phyloP scores from a whole-genome alignment of 2,797 vertebrate species.

The Danio kyathit region DNA sequence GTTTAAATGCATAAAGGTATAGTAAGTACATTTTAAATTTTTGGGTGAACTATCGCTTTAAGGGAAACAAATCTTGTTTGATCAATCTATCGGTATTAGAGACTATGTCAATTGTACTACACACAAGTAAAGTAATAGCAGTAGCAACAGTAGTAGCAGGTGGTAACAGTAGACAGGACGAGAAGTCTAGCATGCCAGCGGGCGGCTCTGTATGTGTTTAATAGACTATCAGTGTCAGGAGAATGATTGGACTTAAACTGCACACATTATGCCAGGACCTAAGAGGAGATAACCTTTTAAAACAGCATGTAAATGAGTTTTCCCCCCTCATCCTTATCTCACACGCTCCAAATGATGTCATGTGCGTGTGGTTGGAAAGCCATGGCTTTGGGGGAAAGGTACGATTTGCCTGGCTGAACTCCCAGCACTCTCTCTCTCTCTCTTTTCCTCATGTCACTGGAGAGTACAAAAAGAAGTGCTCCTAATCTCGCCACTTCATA shows the following conservation, averaged over 20 bases:
- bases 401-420: constrained; percentile 61
- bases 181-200: constrained; percentile 41
- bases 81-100: constrained; percentile 7
- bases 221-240: constrained; percentile 70
- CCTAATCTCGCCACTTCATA: constrained; percentile 79
- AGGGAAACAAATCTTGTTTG: background rate
- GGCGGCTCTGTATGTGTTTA: constrained; percentile 63
- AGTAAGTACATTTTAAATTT: background rate
- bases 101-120: constrained; percentile 22
- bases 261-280: constrained; percentile 74
- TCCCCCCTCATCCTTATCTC: constrained; percentile 74
- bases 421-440: constrained; percentile 35
- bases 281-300: constrained; percentile 80
- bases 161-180: constrained; percentile 48
- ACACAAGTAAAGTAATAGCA: constrained; percentile 41
- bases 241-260: constrained; percentile 74
- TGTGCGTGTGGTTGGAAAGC: constrained; percentile 68
- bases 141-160: constrained; percentile 40
- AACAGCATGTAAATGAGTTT: constrained; percentile 79
- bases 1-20: background rate
- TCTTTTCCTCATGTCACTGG: constrained; percentile 63
- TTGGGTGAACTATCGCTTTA: background rate
- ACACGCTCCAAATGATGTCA: constrained; percentile 73
- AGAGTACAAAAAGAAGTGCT: constrained; percentile 73
- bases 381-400: constrained; percentile 61